Evolutionary conservation across 2,797 vertebrate species (phyloP), one percentile per base, ranked within the genome.

Genomic region (Alca torda): DNA sequence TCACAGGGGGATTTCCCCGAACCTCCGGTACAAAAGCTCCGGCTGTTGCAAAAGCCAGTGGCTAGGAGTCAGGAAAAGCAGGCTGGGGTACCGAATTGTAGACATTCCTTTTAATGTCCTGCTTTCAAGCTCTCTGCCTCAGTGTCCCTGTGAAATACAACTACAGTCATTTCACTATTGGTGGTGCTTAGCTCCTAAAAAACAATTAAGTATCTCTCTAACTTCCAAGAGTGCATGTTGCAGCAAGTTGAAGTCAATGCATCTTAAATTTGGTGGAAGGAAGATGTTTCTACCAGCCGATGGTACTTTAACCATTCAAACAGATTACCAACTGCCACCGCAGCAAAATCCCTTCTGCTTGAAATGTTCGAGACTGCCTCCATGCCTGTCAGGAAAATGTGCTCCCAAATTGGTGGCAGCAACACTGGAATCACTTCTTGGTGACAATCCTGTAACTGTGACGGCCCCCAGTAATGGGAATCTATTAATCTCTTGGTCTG

Each of bases 331-430:
- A 68, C 48, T 51, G 33, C 72, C 54, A 37, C 3, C 0, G 53
- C 60, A 77, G 85, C 80, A 88, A 88, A 91, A 93, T 83, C 79
- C 39, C 46, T 89, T 72, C 79, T 70, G 21, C n/a, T 61, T 60
- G 41, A 48, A 53, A 35, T 35, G 9, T 65, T 92, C 70, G 65
- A 92, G 45, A 43, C 35, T 80, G 61, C 21, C 76, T 54, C 43
- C n/a, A 43, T 94, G 46, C 13, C 78, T 77, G 53, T 86, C 81
- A 87, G 84, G 67, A 83, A 90, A 87, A 89, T 12, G 16, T 24
- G 37, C 53, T 91, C 73, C 69, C 33, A 64, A 59, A 84, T 5
- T 33, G 57, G 63, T 37, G 67, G 35, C 30, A 61, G 43, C n/a
- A 84, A 65, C 30, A 54, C 43, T 1, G 2, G 68, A 68, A 53